These are phyloP conservation scores for Cotesia chilonis DNA, from an alignment of 1,140 invertebrate genomes.

Conservation along the genomic window DNA sequence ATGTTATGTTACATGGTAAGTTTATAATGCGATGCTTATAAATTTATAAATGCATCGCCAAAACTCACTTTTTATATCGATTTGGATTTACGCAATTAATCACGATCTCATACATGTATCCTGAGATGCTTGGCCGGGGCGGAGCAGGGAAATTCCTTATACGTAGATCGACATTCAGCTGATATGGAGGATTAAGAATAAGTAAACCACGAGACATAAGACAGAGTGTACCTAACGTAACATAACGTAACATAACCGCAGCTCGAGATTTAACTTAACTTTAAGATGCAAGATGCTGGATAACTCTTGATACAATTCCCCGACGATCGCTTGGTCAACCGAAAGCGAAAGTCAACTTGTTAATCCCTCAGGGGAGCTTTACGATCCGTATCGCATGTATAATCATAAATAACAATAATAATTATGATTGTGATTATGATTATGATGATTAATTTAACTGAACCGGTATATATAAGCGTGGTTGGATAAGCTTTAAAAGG, in stretches of 20 bases:
- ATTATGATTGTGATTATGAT: background rate
- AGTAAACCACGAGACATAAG: background rate
- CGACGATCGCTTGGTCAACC: background rate
- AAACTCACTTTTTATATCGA: constrained; percentile 33
- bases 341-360: constrained; percentile 16
- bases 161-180: constrained; percentile 7
- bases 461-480: background rate
- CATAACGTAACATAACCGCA: no score
- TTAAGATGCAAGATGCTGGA: background rate
- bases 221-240: constrained; percentile 8
- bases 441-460: background rate
- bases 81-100: constrained; percentile 33
- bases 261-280: no score
- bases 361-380: constrained; percentile 16
- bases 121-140: background rate
- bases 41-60: background rate
- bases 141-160: constrained; percentile 29
- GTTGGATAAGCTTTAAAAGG: background rate
- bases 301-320: background rate
- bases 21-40: background rate
- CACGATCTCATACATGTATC: constrained; percentile 7
- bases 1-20: no score
- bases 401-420: constrained; percentile 17
- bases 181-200: background rate
- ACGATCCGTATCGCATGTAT: background rate